Evolutionary conservation across 2,888 invertebrate species (phyloP).

Genomic region (Drosophila aldrichi): DNA sequence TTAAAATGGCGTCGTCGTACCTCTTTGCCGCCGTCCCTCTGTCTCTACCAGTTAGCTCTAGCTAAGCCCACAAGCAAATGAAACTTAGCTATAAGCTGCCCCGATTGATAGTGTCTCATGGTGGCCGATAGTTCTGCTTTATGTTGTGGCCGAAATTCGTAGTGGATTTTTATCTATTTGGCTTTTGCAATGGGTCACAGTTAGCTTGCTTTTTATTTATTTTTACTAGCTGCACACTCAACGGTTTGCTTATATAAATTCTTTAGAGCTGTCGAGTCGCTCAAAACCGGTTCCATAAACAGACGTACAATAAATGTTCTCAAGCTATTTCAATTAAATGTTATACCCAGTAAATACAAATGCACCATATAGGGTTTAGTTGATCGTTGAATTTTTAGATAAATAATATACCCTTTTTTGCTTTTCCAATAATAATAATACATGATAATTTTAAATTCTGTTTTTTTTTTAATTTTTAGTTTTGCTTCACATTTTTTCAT

Average conservation of each 20-base stretch:
- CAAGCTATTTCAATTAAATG: constrained; percentile 71
- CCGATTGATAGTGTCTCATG: constrained; percentile 32
- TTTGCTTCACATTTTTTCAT: too few species aligned
- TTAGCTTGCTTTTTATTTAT: constrained; percentile 18
- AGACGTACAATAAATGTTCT: constrained; percentile 57
- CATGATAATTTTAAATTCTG: too few species aligned
- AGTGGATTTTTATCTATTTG: constrained; percentile 43
- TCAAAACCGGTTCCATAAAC: constrained; percentile 65
- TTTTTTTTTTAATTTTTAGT: too few species aligned
- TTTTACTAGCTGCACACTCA: constrained; percentile 29
- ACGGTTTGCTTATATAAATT: constrained; percentile 42
- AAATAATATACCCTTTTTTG: too few species aligned
- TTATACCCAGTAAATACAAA: constrained; percentile 38
- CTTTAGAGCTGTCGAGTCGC: constrained; percentile 28
- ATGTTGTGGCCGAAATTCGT: constrained; percentile 19
- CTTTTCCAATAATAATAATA: too few species aligned
- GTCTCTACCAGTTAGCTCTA: neutral
- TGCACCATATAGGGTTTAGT: neutral
- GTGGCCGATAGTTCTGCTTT: constrained; percentile 13
- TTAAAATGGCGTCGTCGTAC: constrained; percentile 66
- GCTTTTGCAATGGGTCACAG: constrained; percentile 49
- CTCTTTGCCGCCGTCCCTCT: too few species aligned
- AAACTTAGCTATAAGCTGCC: constrained; percentile 34
- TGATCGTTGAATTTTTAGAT: too few species aligned
- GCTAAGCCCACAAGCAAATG: constrained; percentile 23